These are phyloP conservation scores for Drosophila leontia DNA, from an alignment of 1,140 invertebrate species.

Conservation along the genomic window DNA sequence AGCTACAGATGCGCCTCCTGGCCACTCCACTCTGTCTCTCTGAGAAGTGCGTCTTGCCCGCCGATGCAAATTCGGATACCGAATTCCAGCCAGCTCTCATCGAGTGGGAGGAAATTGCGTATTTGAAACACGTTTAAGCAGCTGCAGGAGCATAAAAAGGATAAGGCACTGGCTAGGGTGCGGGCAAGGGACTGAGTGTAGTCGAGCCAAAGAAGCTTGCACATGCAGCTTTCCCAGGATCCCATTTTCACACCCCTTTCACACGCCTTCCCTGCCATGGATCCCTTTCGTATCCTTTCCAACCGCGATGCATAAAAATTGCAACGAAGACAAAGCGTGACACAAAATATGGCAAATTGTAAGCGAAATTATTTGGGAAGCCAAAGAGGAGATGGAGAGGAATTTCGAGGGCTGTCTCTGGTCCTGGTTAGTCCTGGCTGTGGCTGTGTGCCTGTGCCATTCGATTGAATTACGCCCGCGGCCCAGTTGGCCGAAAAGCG, in stretches of 20 bases:
- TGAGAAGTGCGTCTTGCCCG: not conserved
- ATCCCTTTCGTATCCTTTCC: not conserved
- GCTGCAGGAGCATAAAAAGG: conserved; percentile 70
- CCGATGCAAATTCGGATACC: conserved; percentile 41
- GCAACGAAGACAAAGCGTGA: conserved; percentile 56
- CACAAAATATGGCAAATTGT: conserved; percentile 61
- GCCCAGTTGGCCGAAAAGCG: conserved; percentile 40
- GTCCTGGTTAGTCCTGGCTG: not conserved
- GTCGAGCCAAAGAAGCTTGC: conserved; percentile 28
- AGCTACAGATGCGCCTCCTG: conserved; percentile 11
- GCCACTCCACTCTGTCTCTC: not conserved
- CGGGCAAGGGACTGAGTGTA: conserved; percentile 3
- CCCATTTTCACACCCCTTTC: conserved; percentile 5
- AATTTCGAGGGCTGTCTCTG: not conserved
- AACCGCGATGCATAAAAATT: conserved; percentile 45
- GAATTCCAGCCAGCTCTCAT: conserved; percentile 46
- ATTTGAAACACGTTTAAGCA: conserved; percentile 81
- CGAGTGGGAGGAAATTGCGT: conserved; percentile 63
- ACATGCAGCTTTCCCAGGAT: conserved; percentile 34
- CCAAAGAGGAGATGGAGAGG: not conserved
- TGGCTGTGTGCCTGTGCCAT: not conserved
- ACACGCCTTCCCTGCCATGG: not conserved
- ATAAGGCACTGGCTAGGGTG: conserved; percentile 10
- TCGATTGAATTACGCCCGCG: conserved; percentile 54
- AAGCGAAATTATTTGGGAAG: conserved; percentile 45